Conservation (phyloP, 1,140 invertebrate genomes). For the Onthophagus taurus region DNA sequence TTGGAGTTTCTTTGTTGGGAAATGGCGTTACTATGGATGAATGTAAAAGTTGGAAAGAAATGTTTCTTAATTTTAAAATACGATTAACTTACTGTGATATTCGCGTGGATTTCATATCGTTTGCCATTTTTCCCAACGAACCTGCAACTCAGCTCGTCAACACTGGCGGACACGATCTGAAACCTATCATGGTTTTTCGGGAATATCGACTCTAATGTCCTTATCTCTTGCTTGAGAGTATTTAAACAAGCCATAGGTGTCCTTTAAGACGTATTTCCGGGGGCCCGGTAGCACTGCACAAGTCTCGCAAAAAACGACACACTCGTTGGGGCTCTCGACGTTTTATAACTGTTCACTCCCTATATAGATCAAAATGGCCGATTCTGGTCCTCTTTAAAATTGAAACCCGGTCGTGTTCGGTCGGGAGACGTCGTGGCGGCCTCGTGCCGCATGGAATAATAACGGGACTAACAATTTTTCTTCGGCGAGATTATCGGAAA, state of each 20-base stretch:
- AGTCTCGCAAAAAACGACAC: slow-evolving; percentile 18
- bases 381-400: slow-evolving; percentile 9
- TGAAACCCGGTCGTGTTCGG: slow-evolving; percentile 3
- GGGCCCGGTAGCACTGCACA: slow-evolving; percentile 9
- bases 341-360: slow-evolving; percentile 27
- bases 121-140: slow-evolving; percentile 92
- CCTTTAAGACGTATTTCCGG: slow-evolving; percentile 28
- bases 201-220: slow-evolving; percentile 89
- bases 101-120: slow-evolving; percentile 94
- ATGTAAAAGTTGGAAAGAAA: no score
- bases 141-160: slow-evolving; percentile 94
- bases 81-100: slow-evolving; percentile 81
- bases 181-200: slow-evolving; percentile 93
- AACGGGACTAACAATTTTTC: no score
- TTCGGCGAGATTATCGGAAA: no score
- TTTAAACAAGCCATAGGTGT: slow-evolving; percentile 90
- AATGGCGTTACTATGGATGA: no score
- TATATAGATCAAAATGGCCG: slow-evolving; percentile 29
- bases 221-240: slow-evolving; percentile 95
- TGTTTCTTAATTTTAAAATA: no score
- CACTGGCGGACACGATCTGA: slow-evolving; percentile 93
- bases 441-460: no score
- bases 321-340: slow-evolving; percentile 17
- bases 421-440: no score
- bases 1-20: no score